These are phyloP conservation scores for Mylabris phalerata DNA, from an alignment of 1,140 invertebrate species.

Conservation along the genomic window DNA sequence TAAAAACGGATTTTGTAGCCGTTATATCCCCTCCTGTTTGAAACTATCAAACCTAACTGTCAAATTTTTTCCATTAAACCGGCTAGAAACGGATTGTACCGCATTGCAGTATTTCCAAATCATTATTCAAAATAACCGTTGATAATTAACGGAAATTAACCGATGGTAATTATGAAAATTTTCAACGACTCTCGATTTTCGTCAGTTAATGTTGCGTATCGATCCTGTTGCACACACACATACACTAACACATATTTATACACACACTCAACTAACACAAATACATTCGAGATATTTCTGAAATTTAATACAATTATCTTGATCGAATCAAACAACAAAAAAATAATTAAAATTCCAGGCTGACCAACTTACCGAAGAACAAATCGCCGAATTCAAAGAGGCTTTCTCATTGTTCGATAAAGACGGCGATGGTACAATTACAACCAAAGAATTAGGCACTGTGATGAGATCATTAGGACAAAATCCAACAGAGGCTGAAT, in stretches of 20 bases:
- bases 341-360: constrained; percentile 53
- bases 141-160: not conserved
- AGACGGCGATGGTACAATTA: constrained; percentile 99
- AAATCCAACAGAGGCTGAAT: constrained; percentile 98
- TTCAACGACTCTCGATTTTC: not conserved
- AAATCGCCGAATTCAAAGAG: constrained; percentile 99
- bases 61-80: constrained; percentile 23
- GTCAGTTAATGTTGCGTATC: not conserved
- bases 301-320: not conserved
- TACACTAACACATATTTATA: too few species aligned
- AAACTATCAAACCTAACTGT: constrained; percentile 23
- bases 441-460: constrained; percentile 98
- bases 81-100: constrained; percentile 29
- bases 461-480: constrained; percentile 98
- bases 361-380: constrained; percentile 96
- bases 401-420: constrained; percentile 99
- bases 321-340: too few species aligned
- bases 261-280: too few species aligned
- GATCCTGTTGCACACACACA: constrained; percentile 29
- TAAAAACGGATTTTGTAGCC: too few species aligned
- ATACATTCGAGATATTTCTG: constrained; percentile 3
- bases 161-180: not conserved
- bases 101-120: constrained; percentile 31
- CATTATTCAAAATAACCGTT: too few species aligned
- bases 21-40: not conserved